Percentiles rank a stretch among this genome's conserved stretches.
phyloP scores from a whole-genome alignment of 2,888 invertebrate genomes.

The Caenorhabditis imperialis region DNA sequence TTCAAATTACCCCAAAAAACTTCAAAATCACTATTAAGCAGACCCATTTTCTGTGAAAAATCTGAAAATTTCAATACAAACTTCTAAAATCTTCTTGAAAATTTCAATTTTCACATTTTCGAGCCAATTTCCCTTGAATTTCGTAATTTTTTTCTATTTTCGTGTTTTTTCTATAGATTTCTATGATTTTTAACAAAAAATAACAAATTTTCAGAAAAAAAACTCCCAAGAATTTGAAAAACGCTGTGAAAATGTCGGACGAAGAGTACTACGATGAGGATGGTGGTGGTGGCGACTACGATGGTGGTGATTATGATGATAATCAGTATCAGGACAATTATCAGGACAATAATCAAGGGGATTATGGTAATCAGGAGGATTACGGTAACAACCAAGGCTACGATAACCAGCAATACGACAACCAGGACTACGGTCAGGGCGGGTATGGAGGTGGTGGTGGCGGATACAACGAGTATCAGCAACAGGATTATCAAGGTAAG shows the following conservation, averaged over 20 bases:
- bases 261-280: constrained; percentile 21
- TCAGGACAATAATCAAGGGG: neutral
- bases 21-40: too few relatives aligned
- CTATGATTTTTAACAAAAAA: too few relatives aligned
- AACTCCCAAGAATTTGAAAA: too few relatives aligned
- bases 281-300: constrained; percentile 17
- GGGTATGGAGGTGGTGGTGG: constrained; percentile 28
- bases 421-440: neutral
- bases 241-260: constrained; percentile 10
- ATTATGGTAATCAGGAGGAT: neutral
- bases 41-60: too few relatives aligned
- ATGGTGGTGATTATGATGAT: neutral
- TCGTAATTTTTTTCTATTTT: too few relatives aligned
- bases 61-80: too few relatives aligned
- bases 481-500: constrained; percentile 15
- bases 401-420: neutral
- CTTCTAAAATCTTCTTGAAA: too few relatives aligned
- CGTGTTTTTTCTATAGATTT: too few relatives aligned
- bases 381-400: constrained; percentile 15
- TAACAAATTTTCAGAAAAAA: too few relatives aligned
- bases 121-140: too few relatives aligned
- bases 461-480: constrained; percentile 17
- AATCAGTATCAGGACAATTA: constrained; percentile 19
- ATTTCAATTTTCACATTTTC: too few relatives aligned
- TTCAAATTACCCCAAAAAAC: too few relatives aligned